Percentiles rank a stretch among this genome's conserved stretches.
Conservation (phyloP, 2,113 vertebrate species). For the Halichoeres trimaculatus region DNA sequence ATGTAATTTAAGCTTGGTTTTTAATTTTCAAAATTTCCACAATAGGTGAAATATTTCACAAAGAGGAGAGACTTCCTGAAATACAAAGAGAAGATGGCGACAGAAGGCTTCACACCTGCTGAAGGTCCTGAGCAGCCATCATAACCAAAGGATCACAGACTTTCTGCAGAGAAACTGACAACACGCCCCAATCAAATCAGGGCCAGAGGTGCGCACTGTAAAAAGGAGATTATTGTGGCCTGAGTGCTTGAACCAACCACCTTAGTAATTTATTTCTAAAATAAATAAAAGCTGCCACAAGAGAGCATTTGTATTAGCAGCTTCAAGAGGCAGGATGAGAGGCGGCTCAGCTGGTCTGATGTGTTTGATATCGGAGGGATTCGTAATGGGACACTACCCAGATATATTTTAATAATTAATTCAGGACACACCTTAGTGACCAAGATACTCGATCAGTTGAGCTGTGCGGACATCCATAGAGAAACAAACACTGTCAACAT, state of each 20-base stretch:
- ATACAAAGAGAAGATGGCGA: conserved; percentile 90
- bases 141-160: conserved; percentile 11
- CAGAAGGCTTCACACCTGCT: conserved; percentile 83
- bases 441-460: neutral
- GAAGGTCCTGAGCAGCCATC: conserved; percentile 76
- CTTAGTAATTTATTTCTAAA: conserved; percentile 52
- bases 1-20: too few relatives aligned
- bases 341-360: neutral
- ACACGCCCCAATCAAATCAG: neutral
- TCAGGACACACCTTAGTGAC: neutral
- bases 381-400: conserved; percentile 2
- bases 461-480: neutral
- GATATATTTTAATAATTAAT: neutral
- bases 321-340: neutral
- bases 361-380: neutral
- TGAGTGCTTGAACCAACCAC: neutral
- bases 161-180: neutral
- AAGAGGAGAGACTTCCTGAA: conserved; percentile 95
- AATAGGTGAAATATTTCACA: conserved; percentile 93
- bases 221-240: neutral
- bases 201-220: neutral
- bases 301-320: too few relatives aligned
- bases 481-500: neutral
- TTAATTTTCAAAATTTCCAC: neutral
- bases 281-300: too few relatives aligned